Conservation (phyloP, 37 sponge, comb jelly and placozoan species). For the Ianthella basta region DNA sequence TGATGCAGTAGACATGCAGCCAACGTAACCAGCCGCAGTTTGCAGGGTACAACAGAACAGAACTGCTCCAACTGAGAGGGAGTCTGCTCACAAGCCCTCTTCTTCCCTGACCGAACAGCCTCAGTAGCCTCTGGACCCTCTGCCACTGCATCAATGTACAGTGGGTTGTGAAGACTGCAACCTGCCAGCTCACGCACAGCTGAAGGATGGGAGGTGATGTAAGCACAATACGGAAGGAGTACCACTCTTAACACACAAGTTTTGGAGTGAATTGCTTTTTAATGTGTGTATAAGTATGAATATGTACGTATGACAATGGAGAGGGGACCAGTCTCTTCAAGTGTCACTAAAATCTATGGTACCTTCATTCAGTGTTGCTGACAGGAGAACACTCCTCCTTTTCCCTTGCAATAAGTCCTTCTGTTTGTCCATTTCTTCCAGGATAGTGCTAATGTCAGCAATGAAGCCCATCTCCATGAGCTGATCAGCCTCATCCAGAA, state of each 20-base stretch:
- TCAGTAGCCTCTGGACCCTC: not conserved
- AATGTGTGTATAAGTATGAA: too few species aligned
- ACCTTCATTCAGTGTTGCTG: conserved; percentile 33
- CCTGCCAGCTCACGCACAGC: conserved; percentile 1
- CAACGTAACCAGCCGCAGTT: not conserved
- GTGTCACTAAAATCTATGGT: too few species aligned
- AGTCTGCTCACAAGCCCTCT: not conserved
- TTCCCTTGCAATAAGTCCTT: not conserved
- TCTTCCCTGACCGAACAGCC: not conserved
- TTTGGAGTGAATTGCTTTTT: too few species aligned
- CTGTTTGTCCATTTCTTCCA: not conserved
- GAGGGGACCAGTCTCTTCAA: too few species aligned
- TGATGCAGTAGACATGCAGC: not conserved
- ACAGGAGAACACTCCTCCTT: conserved; percentile 17
- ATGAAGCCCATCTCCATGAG: conserved; percentile 94
- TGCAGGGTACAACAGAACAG: conserved; percentile 3
- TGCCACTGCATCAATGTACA: conserved; percentile 24
- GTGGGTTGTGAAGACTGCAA: conserved; percentile 1
- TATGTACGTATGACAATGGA: too few species aligned
- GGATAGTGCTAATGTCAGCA: conserved; percentile 22
- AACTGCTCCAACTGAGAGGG: conserved; percentile 28
- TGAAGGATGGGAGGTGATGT: not conserved
- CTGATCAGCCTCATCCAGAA: conserved; percentile 96
- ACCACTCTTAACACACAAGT: too few species aligned
- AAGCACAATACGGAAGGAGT: not conserved